Percentiles rank a stretch among this genome's conserved stretches.
Evolutionary conservation across 2,888 invertebrate species (phyloP).

Genomic region (Lissonota sp.): DNA sequence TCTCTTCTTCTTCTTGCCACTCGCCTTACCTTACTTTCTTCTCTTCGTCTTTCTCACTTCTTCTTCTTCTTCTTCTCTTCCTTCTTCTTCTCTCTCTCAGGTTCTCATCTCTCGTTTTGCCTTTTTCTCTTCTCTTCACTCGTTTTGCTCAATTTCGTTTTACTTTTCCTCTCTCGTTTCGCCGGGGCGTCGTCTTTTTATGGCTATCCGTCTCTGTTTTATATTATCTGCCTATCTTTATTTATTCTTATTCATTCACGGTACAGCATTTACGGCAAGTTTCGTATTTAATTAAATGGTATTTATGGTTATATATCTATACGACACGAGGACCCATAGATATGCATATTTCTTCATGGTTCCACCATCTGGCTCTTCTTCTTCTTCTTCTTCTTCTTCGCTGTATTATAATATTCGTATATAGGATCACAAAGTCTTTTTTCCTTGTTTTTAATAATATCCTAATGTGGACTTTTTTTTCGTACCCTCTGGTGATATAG

Average conservation of each 20-base stretch:
- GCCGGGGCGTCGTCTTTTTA: slow-evolving; percentile 58
- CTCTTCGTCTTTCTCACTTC: slow-evolving; percentile 57
- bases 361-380: not conserved
- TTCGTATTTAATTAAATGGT: slow-evolving; percentile 50
- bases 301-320: slow-evolving; percentile 48
- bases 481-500: no score
- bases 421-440: no score
- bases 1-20: slow-evolving; percentile 29
- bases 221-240: slow-evolving; percentile 45
- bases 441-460: no score
- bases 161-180: slow-evolving; percentile 54
- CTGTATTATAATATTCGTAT: not conserved
- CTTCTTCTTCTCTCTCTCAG: slow-evolving; percentile 35
- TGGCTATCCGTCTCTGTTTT: slow-evolving; percentile 58
- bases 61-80: slow-evolving; percentile 50
- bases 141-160: slow-evolving; percentile 49
- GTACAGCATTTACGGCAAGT: slow-evolving; percentile 53
- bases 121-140: slow-evolving; percentile 50
- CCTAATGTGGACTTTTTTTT: no score
- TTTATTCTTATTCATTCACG: slow-evolving; percentile 59
- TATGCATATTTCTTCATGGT: slow-evolving; percentile 24
- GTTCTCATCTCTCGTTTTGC: slow-evolving; percentile 37
- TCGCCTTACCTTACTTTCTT: slow-evolving; percentile 14
- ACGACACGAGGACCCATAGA: slow-evolving; percentile 36
- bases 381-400: not conserved